phyloP scores from a whole-genome alignment of 1,140 invertebrate genomes.

The Trissolcus basalis region DNA sequence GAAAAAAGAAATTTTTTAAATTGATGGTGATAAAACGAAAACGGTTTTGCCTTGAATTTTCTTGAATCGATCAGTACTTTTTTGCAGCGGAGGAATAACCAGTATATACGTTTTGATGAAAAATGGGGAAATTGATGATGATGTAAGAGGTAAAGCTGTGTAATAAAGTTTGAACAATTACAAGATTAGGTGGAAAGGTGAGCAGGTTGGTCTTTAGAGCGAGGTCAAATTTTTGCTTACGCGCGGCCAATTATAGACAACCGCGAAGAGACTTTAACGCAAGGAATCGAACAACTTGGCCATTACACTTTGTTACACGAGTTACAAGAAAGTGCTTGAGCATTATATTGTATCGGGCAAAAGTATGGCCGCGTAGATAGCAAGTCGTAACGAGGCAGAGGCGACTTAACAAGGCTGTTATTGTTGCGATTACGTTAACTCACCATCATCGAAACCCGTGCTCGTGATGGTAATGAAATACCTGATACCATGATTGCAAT shows the following conservation, averaged over 20 bases:
- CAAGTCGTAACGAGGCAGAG: conserved; percentile 61
- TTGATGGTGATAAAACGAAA: too few species aligned
- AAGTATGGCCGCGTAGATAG: conserved; percentile 51
- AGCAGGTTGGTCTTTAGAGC: conserved; percentile 27
- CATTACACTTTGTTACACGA: conserved; percentile 63
- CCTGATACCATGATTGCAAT: conserved; percentile 58
- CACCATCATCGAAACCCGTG: conserved; percentile 60
- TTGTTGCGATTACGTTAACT: conserved; percentile 70
- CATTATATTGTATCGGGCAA: conserved; percentile 45
- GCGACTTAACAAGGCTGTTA: conserved; percentile 69
- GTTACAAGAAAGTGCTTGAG: conserved; percentile 53
- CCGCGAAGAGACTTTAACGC: conserved; percentile 60
- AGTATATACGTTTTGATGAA: not conserved
- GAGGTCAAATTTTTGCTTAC: conserved; percentile 27
- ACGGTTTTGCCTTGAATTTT: too few species aligned
- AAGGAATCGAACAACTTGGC: conserved; percentile 51
- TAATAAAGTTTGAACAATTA: not conserved
- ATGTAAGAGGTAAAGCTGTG: not conserved
- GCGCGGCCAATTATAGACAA: conserved; percentile 46
- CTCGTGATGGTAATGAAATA: conserved; percentile 67
- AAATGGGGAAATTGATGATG: not conserved
- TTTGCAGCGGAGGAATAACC: too few species aligned
- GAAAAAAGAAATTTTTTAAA: too few species aligned
- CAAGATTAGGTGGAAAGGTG: not conserved
- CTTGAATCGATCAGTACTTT: too few species aligned